phyloP scores from a whole-genome alignment of 2,797 vertebrate species.

The Karalla daura region DNA sequence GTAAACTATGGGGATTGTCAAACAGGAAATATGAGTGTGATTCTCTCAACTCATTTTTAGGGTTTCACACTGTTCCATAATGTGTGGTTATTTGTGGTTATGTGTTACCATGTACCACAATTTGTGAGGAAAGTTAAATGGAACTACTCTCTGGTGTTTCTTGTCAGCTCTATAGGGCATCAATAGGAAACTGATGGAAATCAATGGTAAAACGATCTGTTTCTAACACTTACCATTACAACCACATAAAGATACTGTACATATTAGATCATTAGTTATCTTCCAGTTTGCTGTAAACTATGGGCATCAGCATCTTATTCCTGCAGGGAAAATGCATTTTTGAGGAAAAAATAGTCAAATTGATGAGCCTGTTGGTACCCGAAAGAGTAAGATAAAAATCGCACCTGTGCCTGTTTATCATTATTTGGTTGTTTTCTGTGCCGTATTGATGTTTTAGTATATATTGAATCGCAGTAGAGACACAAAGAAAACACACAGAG shows the following conservation, averaged over 20 bases:
- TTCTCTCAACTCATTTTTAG: no score
- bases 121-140: no score
- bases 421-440: neutral
- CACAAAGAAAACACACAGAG: conserved; percentile 16
- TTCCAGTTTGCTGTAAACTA: neutral
- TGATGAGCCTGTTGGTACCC: neutral
- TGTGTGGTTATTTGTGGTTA: no score
- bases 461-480: conserved; percentile 2
- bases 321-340: neutral
- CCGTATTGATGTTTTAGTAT: neutral
- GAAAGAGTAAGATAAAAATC: conserved; percentile 2
- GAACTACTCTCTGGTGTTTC: no score
- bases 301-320: no score
- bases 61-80: no score
- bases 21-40: no score
- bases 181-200: neutral
- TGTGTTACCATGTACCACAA: no score
- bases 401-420: neutral
- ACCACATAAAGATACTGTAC: no score
- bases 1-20: no score
- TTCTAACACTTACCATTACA: neutral
- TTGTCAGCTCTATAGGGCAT: neutral
- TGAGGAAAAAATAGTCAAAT: neutral
- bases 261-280: neutral
- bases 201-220: neutral